Percentiles rank a stretch among this genome's conserved stretches.
Evolutionary conservation across 2,113 vertebrate genomes (phyloP).

Genomic region (Pluvianellus socialis): DNA sequence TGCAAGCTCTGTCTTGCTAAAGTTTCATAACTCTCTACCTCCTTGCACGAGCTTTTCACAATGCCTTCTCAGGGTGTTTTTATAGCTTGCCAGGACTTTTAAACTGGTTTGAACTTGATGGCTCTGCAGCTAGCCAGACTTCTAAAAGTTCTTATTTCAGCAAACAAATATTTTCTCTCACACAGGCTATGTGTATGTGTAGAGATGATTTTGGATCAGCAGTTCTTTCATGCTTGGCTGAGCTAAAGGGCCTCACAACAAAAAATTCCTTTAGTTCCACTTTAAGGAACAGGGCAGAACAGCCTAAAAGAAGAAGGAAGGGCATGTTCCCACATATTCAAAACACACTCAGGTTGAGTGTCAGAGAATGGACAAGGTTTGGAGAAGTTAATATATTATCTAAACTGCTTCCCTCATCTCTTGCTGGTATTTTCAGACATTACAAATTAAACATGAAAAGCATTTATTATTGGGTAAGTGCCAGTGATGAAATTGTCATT

Average conservation of each 20-base stretch:
- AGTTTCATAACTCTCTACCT: background rate
- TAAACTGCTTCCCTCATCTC: background rate
- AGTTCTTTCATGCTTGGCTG: background rate
- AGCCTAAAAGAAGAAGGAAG: background rate
- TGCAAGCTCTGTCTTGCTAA: background rate
- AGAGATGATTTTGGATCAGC: background rate
- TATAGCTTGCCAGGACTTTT: background rate
- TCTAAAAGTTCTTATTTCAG: background rate
- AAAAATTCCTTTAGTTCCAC: background rate
- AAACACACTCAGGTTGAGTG: background rate
- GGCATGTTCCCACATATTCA: background rate
- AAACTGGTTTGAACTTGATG: background rate
- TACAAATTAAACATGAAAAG: constrained; percentile 1
- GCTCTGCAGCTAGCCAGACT: background rate
- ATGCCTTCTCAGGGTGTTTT: background rate
- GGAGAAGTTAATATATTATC: background rate
- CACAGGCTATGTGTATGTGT: background rate
- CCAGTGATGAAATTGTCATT: background rate
- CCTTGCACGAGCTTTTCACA: background rate
- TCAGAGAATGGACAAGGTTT: background rate
- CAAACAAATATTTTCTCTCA: background rate
- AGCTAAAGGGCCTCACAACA: background rate
- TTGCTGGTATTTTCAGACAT: background rate
- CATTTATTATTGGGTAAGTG: background rate
- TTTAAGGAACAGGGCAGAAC: background rate